Conservation (phyloP, 2,113 vertebrate genomes). For the Heliornis fulica region DNA sequence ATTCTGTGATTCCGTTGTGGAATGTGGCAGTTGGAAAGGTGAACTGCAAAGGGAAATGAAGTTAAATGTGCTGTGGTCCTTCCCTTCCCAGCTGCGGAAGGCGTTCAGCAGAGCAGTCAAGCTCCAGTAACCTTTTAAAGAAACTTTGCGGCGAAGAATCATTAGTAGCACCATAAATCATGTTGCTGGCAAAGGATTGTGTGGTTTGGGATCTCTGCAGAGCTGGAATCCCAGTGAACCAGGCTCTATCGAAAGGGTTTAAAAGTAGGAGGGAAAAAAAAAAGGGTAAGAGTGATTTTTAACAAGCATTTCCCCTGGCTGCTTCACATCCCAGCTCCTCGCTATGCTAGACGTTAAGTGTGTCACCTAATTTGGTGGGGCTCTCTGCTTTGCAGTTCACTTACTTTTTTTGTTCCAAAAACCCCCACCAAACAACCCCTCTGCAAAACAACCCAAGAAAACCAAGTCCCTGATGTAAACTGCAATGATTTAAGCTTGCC, state of each 20-base stretch:
- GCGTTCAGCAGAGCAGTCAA: not conserved
- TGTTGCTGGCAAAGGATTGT: not conserved
- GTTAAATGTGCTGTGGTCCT: not conserved
- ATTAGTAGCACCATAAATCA: slow-evolving; percentile 24
- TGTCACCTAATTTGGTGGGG: not conserved
- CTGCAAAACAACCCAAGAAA: not conserved
- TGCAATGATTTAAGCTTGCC: not conserved
- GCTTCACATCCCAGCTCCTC: not conserved
- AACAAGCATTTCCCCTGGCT: not conserved
- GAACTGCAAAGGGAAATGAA: not conserved
- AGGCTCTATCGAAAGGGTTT: not conserved
- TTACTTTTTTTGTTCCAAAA: not conserved
- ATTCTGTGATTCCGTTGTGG: no score
- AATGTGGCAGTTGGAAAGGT: not conserved
- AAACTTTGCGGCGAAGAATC: not conserved
- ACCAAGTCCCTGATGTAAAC: not conserved
- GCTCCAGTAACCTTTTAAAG: not conserved
- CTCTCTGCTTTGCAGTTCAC: slow-evolving; percentile 3
- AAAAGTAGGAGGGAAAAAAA: not conserved
- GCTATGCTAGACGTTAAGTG: rapidly evolving
- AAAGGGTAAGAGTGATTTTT: not conserved
- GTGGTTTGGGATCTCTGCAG: not conserved
- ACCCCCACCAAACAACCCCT: not conserved
- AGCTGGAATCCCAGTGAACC: not conserved
- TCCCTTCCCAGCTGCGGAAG: not conserved